phyloP scores from a whole-genome alignment of 1,140 invertebrate species.

The Doryteuthis pealeii region DNA sequence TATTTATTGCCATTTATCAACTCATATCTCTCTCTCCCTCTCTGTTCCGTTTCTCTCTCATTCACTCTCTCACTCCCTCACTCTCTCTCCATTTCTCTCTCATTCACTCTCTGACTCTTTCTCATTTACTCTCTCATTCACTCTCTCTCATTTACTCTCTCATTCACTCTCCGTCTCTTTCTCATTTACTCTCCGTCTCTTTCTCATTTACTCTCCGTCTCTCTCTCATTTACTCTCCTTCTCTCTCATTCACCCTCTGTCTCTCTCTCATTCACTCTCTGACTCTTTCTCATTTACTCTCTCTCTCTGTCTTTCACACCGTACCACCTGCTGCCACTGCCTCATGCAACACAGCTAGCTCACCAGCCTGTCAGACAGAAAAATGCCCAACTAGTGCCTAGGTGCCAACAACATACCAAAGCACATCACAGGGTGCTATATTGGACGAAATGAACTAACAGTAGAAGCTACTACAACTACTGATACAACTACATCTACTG shows the following conservation, averaged over 20 bases:
- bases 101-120: no score
- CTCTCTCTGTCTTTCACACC: not conserved
- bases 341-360: not conserved
- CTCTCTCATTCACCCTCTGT: slow-evolving; percentile 64
- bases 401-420: slow-evolving; percentile 8
- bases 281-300: not conserved
- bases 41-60: no score
- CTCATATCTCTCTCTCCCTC: no score
- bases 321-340: not conserved
- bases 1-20: no score
- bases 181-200: no score
- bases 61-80: no score
- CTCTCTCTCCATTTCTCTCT: no score
- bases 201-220: not conserved
- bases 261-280: slow-evolving; percentile 18
- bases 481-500: not conserved
- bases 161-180: no score
- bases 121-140: no score
- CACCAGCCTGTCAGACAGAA: not conserved
- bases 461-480: slow-evolving; percentile 6
- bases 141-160: no score
- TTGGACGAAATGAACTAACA: slow-evolving; percentile 4
- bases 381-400: slow-evolving; percentile 4
- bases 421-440: slow-evolving; percentile 5
- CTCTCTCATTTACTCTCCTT: not conserved